Conservation (phyloP, 2,888 invertebrate genomes). For the Drosophila eohydei region DNA sequence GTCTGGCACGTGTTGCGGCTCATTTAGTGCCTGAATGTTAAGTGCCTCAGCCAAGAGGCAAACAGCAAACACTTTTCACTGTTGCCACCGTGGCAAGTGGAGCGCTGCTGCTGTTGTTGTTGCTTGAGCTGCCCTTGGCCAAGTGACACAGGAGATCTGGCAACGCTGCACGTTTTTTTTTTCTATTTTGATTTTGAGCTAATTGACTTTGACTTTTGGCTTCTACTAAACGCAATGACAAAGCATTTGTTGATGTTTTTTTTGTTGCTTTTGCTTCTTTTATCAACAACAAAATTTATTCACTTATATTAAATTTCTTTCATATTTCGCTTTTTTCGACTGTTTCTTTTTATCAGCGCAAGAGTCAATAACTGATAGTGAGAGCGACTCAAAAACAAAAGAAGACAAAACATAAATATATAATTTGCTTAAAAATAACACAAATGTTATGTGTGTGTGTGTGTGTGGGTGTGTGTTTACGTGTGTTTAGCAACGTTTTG, state of each 20-base stretch:
- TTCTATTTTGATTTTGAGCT: slow-evolving; percentile 4
- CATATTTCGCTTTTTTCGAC: slow-evolving; percentile 11
- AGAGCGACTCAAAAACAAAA: slow-evolving; percentile 16
- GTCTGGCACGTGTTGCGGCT: slow-evolving; percentile 59
- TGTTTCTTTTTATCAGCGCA: slow-evolving; percentile 54
- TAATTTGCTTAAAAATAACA: slow-evolving; percentile 56
- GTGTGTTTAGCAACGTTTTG: slow-evolving; percentile 42
- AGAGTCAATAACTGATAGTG: slow-evolving; percentile 77
- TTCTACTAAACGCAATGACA: slow-evolving; percentile 49
- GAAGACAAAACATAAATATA: background rate
- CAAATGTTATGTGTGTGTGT: background rate
- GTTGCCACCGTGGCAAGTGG: slow-evolving; percentile 21
- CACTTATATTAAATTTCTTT: slow-evolving; percentile 12
- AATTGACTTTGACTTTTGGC: slow-evolving; percentile 42
- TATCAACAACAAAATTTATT: slow-evolving; percentile 57
- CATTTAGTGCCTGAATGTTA: slow-evolving; percentile 59
- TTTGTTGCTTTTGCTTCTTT: background rate
- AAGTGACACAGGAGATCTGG: slow-evolving; percentile 33
- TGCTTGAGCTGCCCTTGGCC: slow-evolving; percentile 32
- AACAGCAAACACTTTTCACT: slow-evolving; percentile 29
- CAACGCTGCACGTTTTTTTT: slow-evolving; percentile 15
- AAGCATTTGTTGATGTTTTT: slow-evolving; percentile 22
- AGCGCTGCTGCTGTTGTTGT: slow-evolving; percentile 14
- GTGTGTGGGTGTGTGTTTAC: slow-evolving; percentile 31
- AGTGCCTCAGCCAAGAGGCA: slow-evolving; percentile 39